These are phyloP conservation scores for Melipona beecheii DNA, from an alignment of 2,888 invertebrate genomes.

Conservation along the genomic window DNA sequence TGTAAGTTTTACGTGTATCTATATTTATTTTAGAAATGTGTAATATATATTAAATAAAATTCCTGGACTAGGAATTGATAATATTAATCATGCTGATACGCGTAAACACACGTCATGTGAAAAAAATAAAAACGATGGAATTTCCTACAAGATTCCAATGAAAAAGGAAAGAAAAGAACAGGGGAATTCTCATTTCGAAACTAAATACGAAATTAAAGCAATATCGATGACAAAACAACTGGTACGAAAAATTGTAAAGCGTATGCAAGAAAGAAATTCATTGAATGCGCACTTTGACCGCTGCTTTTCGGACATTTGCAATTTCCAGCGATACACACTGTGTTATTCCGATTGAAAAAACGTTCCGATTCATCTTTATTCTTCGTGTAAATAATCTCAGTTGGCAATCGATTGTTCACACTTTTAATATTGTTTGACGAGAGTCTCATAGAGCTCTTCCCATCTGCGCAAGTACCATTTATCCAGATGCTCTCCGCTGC, in stretches of 20 bases:
- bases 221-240: neutral
- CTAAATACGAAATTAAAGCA: neutral
- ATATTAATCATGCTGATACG: no score
- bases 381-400: constrained; percentile 73
- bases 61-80: no score
- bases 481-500: constrained; percentile 63
- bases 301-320: constrained; percentile 73
- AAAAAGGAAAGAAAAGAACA: neutral
- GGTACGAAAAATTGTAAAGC: neutral
- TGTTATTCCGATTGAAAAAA: constrained; percentile 69
- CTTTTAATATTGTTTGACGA: constrained; percentile 69
- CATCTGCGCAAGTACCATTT: constrained; percentile 74
- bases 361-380: constrained; percentile 41
- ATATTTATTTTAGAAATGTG: no score
- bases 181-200: neutral
- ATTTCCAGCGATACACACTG: constrained; percentile 76
- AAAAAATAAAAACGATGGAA: no score
- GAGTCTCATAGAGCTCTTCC: constrained; percentile 75
- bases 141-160: no score
- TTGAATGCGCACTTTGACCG: constrained; percentile 32
- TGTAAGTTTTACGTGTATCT: no score
- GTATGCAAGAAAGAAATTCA: neutral
- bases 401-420: constrained; percentile 73
- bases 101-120: no score
- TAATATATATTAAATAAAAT: no score